Base-by-base conservation (phyloP, 2,888 invertebrate genomes). In the Pachycephus smyrnensis region DNA sequence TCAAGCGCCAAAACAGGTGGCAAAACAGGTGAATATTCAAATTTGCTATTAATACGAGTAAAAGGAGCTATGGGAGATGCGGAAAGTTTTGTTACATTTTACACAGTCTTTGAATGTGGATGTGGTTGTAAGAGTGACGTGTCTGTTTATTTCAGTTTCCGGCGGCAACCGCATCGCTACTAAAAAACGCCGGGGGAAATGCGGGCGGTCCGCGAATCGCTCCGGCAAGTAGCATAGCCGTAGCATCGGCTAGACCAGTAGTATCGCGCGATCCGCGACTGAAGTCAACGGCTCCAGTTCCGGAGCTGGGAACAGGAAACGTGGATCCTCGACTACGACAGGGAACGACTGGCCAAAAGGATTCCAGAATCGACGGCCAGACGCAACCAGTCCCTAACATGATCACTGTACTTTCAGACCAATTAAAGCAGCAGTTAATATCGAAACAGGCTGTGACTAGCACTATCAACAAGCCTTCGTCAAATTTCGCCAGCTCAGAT, bases 211-310 rank as follows among this genome's bases (percentile, higher is more conserved):
- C 92, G 69, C 93, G 93, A 85, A 94, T 94, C 77, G 92, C 93
- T 81, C 94, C 94, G 4, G 93, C 93, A 9, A 93, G 92, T 87
- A 91, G 93, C 69, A 91, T 92, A 37, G 88, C 93, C 82, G 89
- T 93, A 1, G 93, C 94, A 89, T 81, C 92, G 90, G 80, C 91
- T 90, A 85, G 92, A 86, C 81, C 92, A 89, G 69, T 93, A 92
- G 55, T 55, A 75, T 90, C 90, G 12, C 89, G 91, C 3, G 91
- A 91, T 84, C 91, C 91, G 40, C 88, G 91, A 73, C 77, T 91
- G 77, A 91, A 91, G 68, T 32, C 74, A 86, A 71, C 87, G 87
- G 69, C 76, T 36, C 37, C 73, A 37, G 12, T 84, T 73, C 73
- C 75, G 37, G 73, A 76, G 75, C 77, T 81, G 75, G 71, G 81